Evolutionary conservation across 1,140 invertebrate species (phyloP), one percentile per base, ranked within the genome.

Genomic region (Drosophila pachea): DNA sequence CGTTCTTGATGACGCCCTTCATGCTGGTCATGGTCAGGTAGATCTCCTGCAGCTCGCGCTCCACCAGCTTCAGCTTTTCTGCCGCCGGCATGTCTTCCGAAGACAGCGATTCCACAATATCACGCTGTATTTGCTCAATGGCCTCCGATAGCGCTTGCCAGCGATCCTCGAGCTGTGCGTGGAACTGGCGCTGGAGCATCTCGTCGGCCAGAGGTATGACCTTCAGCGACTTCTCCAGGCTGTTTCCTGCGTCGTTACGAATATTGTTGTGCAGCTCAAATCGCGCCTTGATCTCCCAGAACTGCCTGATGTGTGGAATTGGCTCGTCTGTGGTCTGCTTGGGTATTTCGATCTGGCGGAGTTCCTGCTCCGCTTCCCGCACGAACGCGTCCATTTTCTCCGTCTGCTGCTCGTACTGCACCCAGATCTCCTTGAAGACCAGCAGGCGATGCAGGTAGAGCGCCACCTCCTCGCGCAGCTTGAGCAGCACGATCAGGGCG

Each of bases 261-360:
- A 95, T 91, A 52, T 93, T 94, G 73, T 95, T 95, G 79, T 96
- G 92, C n/a, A 96, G 92, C 91, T 96, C 95, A 76, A 95, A 94
- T 76, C 96, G 95, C 0, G 95, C 95, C 89, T 95, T 96, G 40
- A 97, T 88, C 90, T 96, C 95, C 95, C 95, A 96, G 88, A 96
- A 96, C 73, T 94, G 92, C 72, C 94, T 92, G 89, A 95, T 93
- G 71, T 95, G 93, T 55, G 93, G 92, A 36, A 93, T 92, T 12
- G 92, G 92, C 42, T 92, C 92, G 35, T 91, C 90, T 0, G 79
- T 86, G 35, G 91, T 90, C 22, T 91, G 90, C 40, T 91, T 89
- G 35, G 90, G 79, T 38, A 93, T 89, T 60, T 91, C 89, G 14
- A 92, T 90, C 22, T 90, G 79, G 22, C 86, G 83, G 22, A 94